Conservation (phyloP, 1,140 invertebrate genomes). For the Solenopsis invicta region DNA sequence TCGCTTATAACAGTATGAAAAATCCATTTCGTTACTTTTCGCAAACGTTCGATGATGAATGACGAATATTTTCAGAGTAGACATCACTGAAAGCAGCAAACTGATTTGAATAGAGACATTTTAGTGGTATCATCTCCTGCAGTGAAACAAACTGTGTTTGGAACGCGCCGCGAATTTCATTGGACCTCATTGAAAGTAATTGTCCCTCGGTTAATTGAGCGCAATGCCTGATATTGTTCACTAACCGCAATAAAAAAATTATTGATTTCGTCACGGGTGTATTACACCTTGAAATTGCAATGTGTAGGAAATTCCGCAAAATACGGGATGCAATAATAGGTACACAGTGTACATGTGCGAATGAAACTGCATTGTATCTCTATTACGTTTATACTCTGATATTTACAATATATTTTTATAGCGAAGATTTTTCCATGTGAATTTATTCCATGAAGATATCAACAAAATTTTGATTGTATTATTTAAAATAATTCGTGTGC, state of each 20-base stretch:
- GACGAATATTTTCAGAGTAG: slow-evolving; percentile 3
- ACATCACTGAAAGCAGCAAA: not conserved
- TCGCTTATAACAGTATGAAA: not conserved
- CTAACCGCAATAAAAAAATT: slow-evolving; percentile 42
- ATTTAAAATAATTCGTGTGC: not conserved
- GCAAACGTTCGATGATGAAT: not conserved
- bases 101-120: slow-evolving; percentile 44
- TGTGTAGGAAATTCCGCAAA: slow-evolving; percentile 14
- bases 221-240: slow-evolving; percentile 49
- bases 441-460: slow-evolving; percentile 12
- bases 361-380: slow-evolving; percentile 14
- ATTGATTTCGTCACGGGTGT: slow-evolving; percentile 11
- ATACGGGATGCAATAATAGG: slow-evolving; percentile 10
- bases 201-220: slow-evolving; percentile 43
- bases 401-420: slow-evolving; percentile 2
- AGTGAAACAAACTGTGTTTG: slow-evolving; percentile 12
- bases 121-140: not conserved
- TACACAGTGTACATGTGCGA: not conserved
- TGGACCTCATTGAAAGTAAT: slow-evolving; percentile 55
- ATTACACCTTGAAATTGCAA: slow-evolving; percentile 28
- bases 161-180: slow-evolving; percentile 18
- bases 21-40: not conserved
- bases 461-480: slow-evolving; percentile 14
- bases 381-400: slow-evolving; percentile 21
- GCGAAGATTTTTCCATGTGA: not conserved